Conservation (phyloP, 92 coral and sea anemone species). For the Palythoa grandiflora region DNA sequence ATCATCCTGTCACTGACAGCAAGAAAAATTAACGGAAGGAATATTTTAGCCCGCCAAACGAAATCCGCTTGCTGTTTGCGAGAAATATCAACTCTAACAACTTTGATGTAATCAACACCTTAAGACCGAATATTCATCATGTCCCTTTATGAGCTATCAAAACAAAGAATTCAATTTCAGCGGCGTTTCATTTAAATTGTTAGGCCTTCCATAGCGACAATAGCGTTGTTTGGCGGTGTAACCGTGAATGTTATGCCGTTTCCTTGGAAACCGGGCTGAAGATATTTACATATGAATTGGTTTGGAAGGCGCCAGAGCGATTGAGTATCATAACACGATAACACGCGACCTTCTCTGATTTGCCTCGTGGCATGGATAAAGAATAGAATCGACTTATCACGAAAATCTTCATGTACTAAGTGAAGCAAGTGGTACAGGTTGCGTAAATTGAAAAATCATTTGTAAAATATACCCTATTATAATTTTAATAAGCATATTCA, state of each 20-base stretch:
- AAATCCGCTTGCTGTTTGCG: not conserved
- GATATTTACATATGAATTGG: not conserved
- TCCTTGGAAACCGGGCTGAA: not conserved
- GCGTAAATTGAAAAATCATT: not conserved
- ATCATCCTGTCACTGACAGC: not conserved
- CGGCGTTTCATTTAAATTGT: slow-evolving; percentile 13
- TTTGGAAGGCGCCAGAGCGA: not conserved
- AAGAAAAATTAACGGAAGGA: not conserved
- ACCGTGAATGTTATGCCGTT: not conserved
- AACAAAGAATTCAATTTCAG: slow-evolving; percentile 23
- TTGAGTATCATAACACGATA: not conserved
- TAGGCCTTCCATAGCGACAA: slow-evolving; percentile 18
- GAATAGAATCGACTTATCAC: too few relatives aligned
- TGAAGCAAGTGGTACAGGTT: too few relatives aligned
- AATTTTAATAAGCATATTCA: too few relatives aligned
- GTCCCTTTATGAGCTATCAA: not conserved
- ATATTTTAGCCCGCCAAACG: not conserved
- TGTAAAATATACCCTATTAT: too few relatives aligned
- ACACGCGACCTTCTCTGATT: slow-evolving; percentile 1
- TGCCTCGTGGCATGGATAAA: not conserved
- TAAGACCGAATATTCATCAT: not conserved
- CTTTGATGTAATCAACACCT: not conserved
- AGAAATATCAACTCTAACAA: not conserved
- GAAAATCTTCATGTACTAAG: too few relatives aligned
- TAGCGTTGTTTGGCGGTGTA: slow-evolving; percentile 29